Evolutionary conservation across 2,797 vertebrate species (phyloP).

Genomic region (Mus spretus): DNA sequence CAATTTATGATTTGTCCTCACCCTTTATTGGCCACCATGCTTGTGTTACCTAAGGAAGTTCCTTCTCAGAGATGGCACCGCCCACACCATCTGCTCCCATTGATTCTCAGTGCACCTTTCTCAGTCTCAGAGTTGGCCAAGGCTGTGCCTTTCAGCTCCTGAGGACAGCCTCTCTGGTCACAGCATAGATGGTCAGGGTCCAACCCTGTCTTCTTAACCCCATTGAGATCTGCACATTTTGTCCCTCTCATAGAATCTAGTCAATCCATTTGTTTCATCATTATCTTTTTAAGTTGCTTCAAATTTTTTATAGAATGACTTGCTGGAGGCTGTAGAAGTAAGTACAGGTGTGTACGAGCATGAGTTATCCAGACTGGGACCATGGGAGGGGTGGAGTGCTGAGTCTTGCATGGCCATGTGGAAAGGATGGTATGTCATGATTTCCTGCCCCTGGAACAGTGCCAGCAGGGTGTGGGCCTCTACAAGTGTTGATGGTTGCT

Average conservation of each 20-base stretch:
- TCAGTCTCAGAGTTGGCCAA: neutral
- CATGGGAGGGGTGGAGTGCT: neutral
- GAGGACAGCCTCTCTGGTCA: too few species aligned
- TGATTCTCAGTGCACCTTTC: neutral
- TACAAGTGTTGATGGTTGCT: neutral
- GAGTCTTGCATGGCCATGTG: neutral
- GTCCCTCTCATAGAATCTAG: neutral
- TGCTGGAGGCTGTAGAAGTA: neutral
- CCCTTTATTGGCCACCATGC: too few species aligned
- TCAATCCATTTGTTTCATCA: neutral
- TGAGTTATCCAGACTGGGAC: neutral
- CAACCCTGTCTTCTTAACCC: neutral
- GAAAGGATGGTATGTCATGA: neutral
- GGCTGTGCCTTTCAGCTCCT: neutral
- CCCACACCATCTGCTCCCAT: neutral
- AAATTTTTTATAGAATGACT: neutral
- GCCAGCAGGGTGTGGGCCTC: neutral
- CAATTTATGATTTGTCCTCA: neutral
- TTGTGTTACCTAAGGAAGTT: neutral
- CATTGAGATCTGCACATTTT: neutral
- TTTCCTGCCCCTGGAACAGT: neutral
- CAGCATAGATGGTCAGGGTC: neutral
- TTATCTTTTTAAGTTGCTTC: neutral
- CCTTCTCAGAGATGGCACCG: neutral
- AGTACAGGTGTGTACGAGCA: rapidly evolving